Base-by-base conservation (phyloP, 2,888 invertebrate genomes). In the Pollenia griseotomentosa region DNA sequence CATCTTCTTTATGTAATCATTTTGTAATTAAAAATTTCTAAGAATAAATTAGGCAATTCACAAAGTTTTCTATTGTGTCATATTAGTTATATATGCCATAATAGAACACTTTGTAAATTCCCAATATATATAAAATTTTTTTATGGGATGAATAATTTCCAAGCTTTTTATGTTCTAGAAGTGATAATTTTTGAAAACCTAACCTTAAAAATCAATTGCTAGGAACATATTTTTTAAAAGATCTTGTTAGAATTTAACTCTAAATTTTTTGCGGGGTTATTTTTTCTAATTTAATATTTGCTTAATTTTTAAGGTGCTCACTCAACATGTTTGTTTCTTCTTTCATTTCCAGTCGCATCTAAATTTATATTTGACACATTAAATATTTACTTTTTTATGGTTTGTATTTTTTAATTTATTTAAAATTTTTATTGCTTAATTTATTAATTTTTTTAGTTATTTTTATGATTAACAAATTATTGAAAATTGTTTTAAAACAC, bases 391-490 rank as follows among this genome's bases (percentile, higher is more conserved):
- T 57, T 57, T 5, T 46, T 16, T 55, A 19, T 59, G 16, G 57
- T 59, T 9, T 44, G 23, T 14, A 59, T 11, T 40, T 59, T 61
- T 48, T n/a, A 33, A 48, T 57, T 48, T 73, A 73, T 57, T 59
- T 71, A n/a, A 55, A 11, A 71, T 19, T 44, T 70, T 70, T 53
- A 70, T 53, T 40, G 40, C 16, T 44, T 44, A 55, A 8, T 14
- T 19, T 53, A 44, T 44, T 42, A n/a, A 40, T 53, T 55, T 19
- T 14, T n/a, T 3, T 57, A n/a, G 57, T 42, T 53, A 42, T 68
- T 51, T 40, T 53, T n/a, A 42, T 53, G 53, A 42, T 70, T 53
- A 53, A 70, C n/a, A 70, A 53, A 42, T 70, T 53, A 33, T 53
- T 53, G 40, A 70, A 70, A 51, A 68, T n/a, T 33, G 51, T 48